Base-by-base conservation (phyloP, 2,797 vertebrate genomes). In the Eleutherodactylus coqui region DNA sequence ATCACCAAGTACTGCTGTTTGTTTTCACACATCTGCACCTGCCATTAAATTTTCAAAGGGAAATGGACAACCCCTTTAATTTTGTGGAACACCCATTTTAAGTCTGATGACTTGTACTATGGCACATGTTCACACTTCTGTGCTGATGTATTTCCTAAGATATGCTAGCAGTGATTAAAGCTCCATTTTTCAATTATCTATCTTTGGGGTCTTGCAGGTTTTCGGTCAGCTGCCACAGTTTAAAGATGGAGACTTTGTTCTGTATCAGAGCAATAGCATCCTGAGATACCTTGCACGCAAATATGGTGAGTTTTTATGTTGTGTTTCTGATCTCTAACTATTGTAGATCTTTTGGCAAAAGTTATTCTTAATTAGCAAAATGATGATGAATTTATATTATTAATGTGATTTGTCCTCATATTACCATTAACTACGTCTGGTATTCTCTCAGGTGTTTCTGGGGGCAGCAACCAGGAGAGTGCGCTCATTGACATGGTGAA, bases 181-280 rank as follows among this genome's bases (percentile, higher is more conserved):
- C 43, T 45, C 43, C 43, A 45, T n/a, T n/a, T n/a, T n/a, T n/a
- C n/a, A n/a, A n/a, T n/a, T n/a, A 45, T 13, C 14, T 2, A 36
- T 36, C 34, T 70, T 5, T 43, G 38, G 11, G 24, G 16, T 73
- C 11, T 27, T 73, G 5, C 41, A 73, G 70, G 24, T 93, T 19
- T 96, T 94, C 4, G 94, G 94, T 16, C 95, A 96, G 89, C 75
- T 96, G 86, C 95, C 95, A 4, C 94, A 91, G 88, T 90, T 95
- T 84, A 85, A 93, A 88, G 95, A 95, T 2, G 94, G 94, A 77
- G 92, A 93, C 55, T 83, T 96, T 70, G 89, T 88, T 38, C 87
- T 95, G 85, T 93, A 89, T 89, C 95, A 96, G 91, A 95, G 94
- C 24, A 95, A 95, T 16, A 90, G 93, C 67, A 91, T 96, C 41